phyloP scores from a whole-genome alignment of 2,113 vertebrate species.

The Edolisoma coerulescens region DNA sequence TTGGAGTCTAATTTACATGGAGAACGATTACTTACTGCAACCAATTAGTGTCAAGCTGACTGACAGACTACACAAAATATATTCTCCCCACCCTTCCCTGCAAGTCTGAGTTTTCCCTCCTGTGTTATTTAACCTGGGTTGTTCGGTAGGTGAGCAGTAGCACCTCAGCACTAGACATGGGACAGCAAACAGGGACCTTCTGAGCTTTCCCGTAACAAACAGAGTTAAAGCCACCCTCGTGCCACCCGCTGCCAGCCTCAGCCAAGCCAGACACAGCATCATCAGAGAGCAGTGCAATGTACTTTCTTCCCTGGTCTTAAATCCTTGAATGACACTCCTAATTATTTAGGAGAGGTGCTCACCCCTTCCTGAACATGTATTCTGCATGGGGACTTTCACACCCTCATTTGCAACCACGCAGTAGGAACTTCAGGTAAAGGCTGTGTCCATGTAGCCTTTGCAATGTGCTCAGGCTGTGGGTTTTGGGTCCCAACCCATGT shows the following conservation, averaged over 20 bases:
- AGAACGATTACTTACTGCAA: conserved; percentile 61
- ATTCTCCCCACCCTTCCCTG: background rate
- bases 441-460: accelerated
- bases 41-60: conserved; percentile 68
- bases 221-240: background rate
- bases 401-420: background rate
- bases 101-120: background rate
- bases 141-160: background rate
- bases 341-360: background rate
- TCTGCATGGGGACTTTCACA: background rate
- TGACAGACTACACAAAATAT: conserved; percentile 58
- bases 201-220: background rate
- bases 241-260: background rate
- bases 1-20: conserved; percentile 62
- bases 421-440: background rate
- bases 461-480: background rate
- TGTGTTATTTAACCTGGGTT: background rate
- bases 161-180: background rate
- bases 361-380: background rate
- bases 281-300: background rate
- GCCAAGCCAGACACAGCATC: background rate
- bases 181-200: background rate
- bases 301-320: background rate
- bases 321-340: background rate
- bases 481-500: accelerated